These are phyloP conservation scores for Pitangus sulphuratus DNA, from an alignment of 2,797 vertebrate genomes.

Conservation along the genomic window DNA sequence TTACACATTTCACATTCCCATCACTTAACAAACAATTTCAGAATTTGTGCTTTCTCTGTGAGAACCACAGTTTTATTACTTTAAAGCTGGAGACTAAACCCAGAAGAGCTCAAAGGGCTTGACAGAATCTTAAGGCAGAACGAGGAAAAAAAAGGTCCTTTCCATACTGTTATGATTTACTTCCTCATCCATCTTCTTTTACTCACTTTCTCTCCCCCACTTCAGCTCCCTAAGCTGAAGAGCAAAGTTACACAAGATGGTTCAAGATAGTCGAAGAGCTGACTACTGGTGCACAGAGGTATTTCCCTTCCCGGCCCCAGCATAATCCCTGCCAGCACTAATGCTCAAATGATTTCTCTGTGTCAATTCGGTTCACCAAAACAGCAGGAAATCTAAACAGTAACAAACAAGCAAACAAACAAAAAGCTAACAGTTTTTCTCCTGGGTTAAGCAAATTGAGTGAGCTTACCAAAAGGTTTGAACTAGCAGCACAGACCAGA, in stretches of 20 bases:
- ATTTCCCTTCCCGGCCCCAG: rapidly evolving
- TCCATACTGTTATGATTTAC: neutral
- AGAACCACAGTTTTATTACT: neutral
- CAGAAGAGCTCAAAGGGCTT: neutral
- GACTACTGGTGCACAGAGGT: neutral
- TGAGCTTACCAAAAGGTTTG: neutral
- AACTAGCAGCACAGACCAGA: neutral
- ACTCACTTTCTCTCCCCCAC: neutral
- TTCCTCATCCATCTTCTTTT: neutral
- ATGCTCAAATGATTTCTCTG: neutral
- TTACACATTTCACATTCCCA: neutral
- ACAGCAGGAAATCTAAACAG: neutral
- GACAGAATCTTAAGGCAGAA: neutral
- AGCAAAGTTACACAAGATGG: neutral
- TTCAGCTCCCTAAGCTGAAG: neutral
- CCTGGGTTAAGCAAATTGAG: neutral
- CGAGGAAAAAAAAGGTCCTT: neutral
- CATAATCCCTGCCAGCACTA: neutral
- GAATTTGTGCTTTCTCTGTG: neutral
- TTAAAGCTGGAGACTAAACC: neutral
- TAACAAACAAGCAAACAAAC: neutral
- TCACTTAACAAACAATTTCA: neutral
- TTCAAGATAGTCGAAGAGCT: neutral
- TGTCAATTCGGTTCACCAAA: neutral
- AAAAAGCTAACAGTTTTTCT: neutral